Evolutionary conservation across 1,140 invertebrate species (phyloP), one percentile per base, ranked within the genome.

Genomic region (Spodoptera litura): DNA sequence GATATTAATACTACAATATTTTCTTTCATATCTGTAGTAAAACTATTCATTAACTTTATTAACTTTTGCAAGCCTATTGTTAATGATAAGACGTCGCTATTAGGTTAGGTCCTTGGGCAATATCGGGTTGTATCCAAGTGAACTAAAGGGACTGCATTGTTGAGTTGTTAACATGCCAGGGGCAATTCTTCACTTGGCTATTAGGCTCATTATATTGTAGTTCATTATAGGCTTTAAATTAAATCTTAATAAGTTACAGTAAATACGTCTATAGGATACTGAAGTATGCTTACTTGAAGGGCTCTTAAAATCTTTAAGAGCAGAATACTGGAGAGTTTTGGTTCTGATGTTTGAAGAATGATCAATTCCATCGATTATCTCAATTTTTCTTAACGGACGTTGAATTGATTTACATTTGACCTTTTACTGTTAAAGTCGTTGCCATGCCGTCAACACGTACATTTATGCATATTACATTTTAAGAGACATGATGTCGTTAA

Each of bases 401-500:
- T 44, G 35, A 44, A 73, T 10, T 13, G 9, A 15, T 59, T 59
- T 56, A 35, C 15, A 38, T 25, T 20, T 27, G 59, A 31, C 13
- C 35, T 59, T 73, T 51, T 25, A 73, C 38, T 35, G 11, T 61
- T 62, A 61, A 81, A 56, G 59, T 85, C 58, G 74, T 81, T 78
- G 59, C 78, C 62, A 74, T 62, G 62, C 75, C 80, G 71, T 78
- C 78, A 55, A 78, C 77, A 75, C 76, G 49, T 71, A 62, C 49
- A 31, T 31, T 49, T 71, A 74, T 56, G 53, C 68, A 75, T 59
- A 59, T 71, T 75, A 49, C 79, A 78, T 80, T 79, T 81, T 78
- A 52, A 81, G 76, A 75, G 62, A 77, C 61, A 66, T 71, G 31
- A 73, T 75, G 31, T 74, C 81, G 52, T 78, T 78, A 79, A 78